Evolutionary conservation across 2,113 vertebrate species (phyloP).

Genomic region (Podarcis muralis): DNA sequence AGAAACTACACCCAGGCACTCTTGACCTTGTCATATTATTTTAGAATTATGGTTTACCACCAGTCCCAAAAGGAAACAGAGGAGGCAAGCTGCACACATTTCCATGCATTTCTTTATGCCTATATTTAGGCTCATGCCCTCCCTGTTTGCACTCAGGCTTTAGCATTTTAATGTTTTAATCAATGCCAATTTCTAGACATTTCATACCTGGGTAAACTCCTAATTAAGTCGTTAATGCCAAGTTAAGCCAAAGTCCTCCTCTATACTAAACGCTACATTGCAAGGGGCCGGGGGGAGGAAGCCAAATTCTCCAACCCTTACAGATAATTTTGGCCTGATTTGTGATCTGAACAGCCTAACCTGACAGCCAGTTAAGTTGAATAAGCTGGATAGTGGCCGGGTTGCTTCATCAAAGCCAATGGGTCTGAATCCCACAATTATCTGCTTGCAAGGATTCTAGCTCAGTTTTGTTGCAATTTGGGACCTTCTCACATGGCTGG

Average conservation of each 20-base stretch:
- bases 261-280: neutral
- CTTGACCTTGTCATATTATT: neutral
- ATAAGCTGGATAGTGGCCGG: neutral
- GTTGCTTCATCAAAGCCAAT: neutral
- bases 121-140: neutral
- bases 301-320: neutral
- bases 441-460: neutral
- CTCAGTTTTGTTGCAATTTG: neutral
- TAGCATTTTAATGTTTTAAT: conserved; percentile 6
- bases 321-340: neutral
- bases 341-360: neutral
- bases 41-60: conserved; percentile 1
- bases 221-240: conserved; percentile 15
- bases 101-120: neutral
- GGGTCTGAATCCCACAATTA: neutral
- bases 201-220: neutral
- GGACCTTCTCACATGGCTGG: too few relatives aligned
- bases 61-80: neutral
- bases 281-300: neutral
- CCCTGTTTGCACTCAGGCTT: neutral
- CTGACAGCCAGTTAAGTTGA: neutral
- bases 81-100: neutral
- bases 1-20: neutral
- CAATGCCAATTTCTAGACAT: conserved; percentile 3
- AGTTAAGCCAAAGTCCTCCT: neutral